phyloP scores from a whole-genome alignment of 1,140 invertebrate genomes.

The Bombus vancouverensis region DNA sequence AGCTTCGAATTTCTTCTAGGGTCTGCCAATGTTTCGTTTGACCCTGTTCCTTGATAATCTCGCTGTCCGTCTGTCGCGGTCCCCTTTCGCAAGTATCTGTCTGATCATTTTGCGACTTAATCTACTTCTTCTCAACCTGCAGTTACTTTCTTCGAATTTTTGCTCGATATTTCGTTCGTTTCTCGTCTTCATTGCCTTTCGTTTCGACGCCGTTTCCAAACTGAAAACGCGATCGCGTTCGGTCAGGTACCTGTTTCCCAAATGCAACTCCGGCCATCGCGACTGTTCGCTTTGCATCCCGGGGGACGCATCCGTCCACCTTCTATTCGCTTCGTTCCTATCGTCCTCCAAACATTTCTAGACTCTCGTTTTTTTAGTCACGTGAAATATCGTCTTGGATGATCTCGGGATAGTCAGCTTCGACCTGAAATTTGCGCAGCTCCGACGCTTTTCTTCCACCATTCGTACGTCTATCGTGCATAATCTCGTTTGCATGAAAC shows the following conservation, averaged over 20 bases:
- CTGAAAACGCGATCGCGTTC: slow-evolving; percentile 14
- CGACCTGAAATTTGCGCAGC: not conserved
- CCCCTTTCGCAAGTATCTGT: not conserved
- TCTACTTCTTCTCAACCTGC: not conserved
- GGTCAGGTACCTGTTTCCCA: not conserved
- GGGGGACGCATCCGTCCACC: slow-evolving; percentile 10
- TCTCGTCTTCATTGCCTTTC: no score
- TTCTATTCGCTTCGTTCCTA: not conserved
- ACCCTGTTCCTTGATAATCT: not conserved
- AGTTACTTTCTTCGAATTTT: not conserved
- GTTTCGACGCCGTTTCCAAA: not conserved
- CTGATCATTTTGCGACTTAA: no score
- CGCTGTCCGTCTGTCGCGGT: accelerated
- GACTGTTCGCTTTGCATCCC: slow-evolving; percentile 15
- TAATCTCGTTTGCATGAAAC: no score
- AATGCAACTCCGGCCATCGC: slow-evolving; percentile 4
- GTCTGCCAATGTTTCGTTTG: not conserved
- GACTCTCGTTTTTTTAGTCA: not conserved
- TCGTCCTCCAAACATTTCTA: not conserved
- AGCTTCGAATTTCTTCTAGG: not conserved
- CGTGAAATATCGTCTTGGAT: not conserved
- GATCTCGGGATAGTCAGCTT: not conserved
- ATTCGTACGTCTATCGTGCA: not conserved
- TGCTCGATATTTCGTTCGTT: not conserved
- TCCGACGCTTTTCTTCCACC: not conserved